Conservation (phyloP, 2,888 invertebrate genomes). For the Strigamia transsilvanica region DNA sequence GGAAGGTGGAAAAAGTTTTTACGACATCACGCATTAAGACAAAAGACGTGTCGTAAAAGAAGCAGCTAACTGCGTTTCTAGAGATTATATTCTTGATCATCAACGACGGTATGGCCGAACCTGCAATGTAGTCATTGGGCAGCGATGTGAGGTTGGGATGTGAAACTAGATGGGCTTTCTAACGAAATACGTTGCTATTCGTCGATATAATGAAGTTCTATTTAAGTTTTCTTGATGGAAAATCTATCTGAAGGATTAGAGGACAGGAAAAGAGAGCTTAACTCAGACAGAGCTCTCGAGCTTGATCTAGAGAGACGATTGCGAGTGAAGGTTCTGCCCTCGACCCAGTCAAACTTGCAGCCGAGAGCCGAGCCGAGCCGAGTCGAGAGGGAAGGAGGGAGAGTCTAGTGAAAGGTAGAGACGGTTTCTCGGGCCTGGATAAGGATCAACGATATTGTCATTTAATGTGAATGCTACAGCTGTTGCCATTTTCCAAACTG, state of each 20-base stretch:
- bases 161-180: not conserved
- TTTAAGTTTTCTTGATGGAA: conserved; percentile 45
- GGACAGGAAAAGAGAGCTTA: conserved; percentile 40
- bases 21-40: conserved; percentile 38
- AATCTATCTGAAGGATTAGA: conserved; percentile 35
- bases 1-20: not conserved
- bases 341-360: conserved; percentile 12
- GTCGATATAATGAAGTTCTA: conserved; percentile 43
- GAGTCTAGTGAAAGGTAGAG: conserved; percentile 8
- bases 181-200: conserved; percentile 20
- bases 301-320: conserved; percentile 37
- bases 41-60: conserved; percentile 34
- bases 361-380: not conserved
- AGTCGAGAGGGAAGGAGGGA: not conserved
- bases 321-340: conserved; percentile 40
- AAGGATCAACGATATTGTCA: conserved; percentile 49
- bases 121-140: conserved; percentile 24
- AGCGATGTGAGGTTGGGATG: conserved; percentile 1
- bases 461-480: conserved; percentile 49
- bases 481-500: conserved; percentile 48
- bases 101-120: conserved; percentile 20
- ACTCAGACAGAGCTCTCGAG: conserved; percentile 7
- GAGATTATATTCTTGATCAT: conserved; percentile 43
- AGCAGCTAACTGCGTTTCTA: conserved; percentile 20
- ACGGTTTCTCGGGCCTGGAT: conserved; percentile 6